These are phyloP conservation scores for Urechis unicinctus DNA, from an alignment of 2,888 invertebrate genomes.

Conservation along the genomic window DNA sequence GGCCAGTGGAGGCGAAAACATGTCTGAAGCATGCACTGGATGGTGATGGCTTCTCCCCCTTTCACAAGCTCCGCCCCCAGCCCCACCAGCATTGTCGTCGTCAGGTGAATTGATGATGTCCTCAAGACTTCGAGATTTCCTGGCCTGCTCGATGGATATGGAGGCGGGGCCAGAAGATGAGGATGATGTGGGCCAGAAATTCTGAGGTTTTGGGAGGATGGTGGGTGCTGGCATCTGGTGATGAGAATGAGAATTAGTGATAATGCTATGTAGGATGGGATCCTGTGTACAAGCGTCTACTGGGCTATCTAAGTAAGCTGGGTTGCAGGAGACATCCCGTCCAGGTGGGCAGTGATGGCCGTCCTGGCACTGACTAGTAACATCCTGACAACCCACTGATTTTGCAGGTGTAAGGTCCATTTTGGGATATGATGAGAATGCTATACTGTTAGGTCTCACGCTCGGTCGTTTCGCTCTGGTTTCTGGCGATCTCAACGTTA, in stretches of 20 bases:
- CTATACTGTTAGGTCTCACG: constrained; percentile 46
- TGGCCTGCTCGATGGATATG: constrained; percentile 17
- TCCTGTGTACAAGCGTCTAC: too few species aligned
- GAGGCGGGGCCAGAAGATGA: background rate
- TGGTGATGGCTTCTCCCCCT: constrained; percentile 1
- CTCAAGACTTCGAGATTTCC: constrained; percentile 46
- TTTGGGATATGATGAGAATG: constrained; percentile 43
- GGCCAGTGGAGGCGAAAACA: constrained; percentile 28
- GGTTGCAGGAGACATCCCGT: background rate
- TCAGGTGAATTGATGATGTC: constrained; percentile 39
- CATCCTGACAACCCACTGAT: too few species aligned
- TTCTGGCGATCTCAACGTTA: constrained; percentile 35
- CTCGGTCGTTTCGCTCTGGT: constrained; percentile 34
- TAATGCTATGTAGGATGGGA: too few species aligned
- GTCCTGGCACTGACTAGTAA: too few species aligned
- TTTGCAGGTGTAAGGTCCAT: constrained; percentile 34
- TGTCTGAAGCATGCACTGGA: constrained; percentile 27
- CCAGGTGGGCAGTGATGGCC: background rate
- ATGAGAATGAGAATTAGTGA: background rate
- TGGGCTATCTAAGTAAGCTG: background rate
- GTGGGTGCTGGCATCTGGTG: background rate
- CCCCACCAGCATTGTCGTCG: constrained; percentile 18
- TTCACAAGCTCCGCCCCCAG: background rate
- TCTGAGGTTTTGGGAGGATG: background rate
- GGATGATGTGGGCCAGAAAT: background rate